Base-by-base conservation (phyloP, 2,888 invertebrate genomes). In the Cyclophora albipunctata region DNA sequence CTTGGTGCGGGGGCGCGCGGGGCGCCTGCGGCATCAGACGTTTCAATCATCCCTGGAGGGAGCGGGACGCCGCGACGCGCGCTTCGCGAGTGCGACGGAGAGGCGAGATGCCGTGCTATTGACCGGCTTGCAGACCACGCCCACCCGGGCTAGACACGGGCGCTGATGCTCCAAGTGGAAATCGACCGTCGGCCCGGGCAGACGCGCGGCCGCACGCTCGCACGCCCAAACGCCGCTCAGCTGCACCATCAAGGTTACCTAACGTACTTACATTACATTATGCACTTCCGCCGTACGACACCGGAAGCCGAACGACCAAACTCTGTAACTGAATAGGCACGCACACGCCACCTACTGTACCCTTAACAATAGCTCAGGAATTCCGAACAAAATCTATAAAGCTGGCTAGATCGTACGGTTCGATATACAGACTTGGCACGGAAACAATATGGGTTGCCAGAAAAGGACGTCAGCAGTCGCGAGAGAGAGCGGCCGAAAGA, bases 21-120 rank as follows among this genome's bases (percentile, higher is more conserved):
- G 86, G 86, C 87, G 87, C 87, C 84, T 86, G 88, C 87, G 88
- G 88, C 87, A 83, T 85, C 84, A 86, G 84, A 87, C 88, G 85
- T 85, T 88, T 87, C 87, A 87, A 88, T 88, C 87, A 88, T 88
- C 85, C 87, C 87, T 79, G 72, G 79, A 69, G 82, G 72, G 78
- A 84, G 63, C 59, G 77, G 66, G 84, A 84, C 66, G 73, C 63
- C 58, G 71, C 53, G 58, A 52, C 63, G 48, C 51, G 45, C 51
- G 51, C 47, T 20, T 20, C 20, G 51, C 53, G 61, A 47, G 78
- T 53, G 72, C 58, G 75, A 86, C 75, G 56, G 85, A 81, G 86
- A 81, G 59, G 64, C 60, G 63, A 68, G 66, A 73, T 75, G 73
- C 77, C 84, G 84, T 87, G 87, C 87, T 88, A 88, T 88, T 87